These are phyloP conservation scores for Aporophyla lueneburgensis DNA, from an alignment of 2,888 invertebrate species.

Conservation along the genomic window DNA sequence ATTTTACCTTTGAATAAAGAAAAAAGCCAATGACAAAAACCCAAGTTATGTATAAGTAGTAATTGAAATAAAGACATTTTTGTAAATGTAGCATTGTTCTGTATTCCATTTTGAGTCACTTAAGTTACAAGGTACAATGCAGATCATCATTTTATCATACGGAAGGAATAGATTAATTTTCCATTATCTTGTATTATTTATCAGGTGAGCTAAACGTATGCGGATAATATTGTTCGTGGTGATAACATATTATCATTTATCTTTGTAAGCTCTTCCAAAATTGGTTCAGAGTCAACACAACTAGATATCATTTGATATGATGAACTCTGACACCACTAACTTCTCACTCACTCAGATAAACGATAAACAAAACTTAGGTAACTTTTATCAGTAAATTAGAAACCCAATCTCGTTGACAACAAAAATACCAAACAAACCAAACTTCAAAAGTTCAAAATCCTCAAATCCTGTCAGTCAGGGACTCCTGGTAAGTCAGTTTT, in stretches of 20 bases:
- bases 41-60: constrained; percentile 94
- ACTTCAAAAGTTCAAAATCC: not conserved
- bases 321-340: not conserved
- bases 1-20: constrained; percentile 92
- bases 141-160: not conserved
- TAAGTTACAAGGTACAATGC: not conserved
- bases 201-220: not conserved
- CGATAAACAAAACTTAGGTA: not conserved
- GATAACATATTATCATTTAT: constrained; percentile 1
- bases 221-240: not conserved
- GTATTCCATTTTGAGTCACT: constrained; percentile 72
- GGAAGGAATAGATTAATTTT: constrained; percentile 1
- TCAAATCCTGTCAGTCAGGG: not conserved
- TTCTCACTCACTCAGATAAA: not conserved
- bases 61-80: constrained; percentile 96
- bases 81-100: constrained; percentile 90
- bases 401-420: constrained; percentile 1
- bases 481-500: too few species aligned
- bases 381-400: not conserved
- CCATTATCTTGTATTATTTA: constrained; percentile 8
- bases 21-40: constrained; percentile 90
- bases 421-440: not conserved
- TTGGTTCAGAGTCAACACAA: not conserved
- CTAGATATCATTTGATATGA: not conserved
- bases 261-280: constrained; percentile 4